Evolutionary conservation across 1,140 invertebrate species (phyloP).

Genomic region (Rhagoletis pomonella): DNA sequence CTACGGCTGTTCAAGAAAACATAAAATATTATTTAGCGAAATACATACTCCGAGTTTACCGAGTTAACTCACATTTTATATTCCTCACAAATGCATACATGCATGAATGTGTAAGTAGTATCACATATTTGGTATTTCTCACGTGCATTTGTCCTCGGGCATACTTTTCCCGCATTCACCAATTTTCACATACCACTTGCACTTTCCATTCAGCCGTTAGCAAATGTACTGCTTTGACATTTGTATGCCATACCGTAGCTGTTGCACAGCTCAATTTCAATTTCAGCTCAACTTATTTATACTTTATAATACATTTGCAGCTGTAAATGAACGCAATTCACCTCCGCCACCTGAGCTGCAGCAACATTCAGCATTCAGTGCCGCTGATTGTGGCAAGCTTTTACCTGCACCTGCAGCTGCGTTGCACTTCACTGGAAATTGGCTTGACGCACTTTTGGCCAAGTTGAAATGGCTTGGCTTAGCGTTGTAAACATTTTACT

Average conservation of each 20-base stretch:
- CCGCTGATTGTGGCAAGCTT: background rate
- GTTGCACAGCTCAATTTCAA: constrained; percentile 25
- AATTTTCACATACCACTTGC: constrained; percentile 17
- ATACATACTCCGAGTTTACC: too few relatives aligned
- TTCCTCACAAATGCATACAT: background rate
- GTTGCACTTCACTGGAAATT: constrained; percentile 24
- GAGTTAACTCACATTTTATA: too few relatives aligned
- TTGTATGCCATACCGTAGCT: constrained; percentile 15
- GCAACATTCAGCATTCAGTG: background rate
- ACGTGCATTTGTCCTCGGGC: background rate
- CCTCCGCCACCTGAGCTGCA: background rate
- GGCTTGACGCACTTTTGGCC: constrained; percentile 46
- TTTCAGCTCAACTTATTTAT: constrained; percentile 32
- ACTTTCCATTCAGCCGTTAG: constrained; percentile 30
- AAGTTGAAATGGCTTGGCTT: constrained; percentile 27
- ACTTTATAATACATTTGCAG: background rate
- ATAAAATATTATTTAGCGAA: too few relatives aligned
- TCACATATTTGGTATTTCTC: background rate
- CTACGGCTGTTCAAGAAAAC: too few relatives aligned
- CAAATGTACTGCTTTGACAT: constrained; percentile 25
- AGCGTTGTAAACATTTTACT: background rate
- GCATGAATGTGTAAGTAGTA: background rate
- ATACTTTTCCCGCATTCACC: background rate
- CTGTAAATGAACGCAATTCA: background rate
- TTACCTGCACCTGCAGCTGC: background rate